These are phyloP conservation scores for Tauraco erythrolophus DNA, from an alignment of 2,113 vertebrate species.

Conservation along the genomic window DNA sequence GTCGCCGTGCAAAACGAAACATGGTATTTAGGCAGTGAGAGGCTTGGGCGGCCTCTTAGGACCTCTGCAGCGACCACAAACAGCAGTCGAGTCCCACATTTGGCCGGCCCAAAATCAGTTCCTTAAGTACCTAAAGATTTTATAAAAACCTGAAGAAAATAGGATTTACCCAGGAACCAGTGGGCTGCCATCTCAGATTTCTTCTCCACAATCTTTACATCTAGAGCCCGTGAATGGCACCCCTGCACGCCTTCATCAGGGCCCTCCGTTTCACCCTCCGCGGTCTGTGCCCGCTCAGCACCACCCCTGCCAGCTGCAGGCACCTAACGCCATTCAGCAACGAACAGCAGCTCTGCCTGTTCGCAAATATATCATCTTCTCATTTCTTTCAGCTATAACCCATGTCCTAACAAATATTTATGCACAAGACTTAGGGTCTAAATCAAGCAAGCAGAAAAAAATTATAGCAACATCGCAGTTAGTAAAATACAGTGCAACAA, in stretches of 20 bases:
- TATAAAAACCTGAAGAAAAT: not conserved
- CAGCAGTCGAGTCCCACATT: not conserved
- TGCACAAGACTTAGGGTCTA: not conserved
- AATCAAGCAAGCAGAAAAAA: not conserved
- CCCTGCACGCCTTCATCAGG: not conserved
- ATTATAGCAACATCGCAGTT: not conserved
- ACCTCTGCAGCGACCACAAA: not conserved
- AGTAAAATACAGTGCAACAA: not conserved
- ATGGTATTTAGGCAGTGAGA: not conserved
- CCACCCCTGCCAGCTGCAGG: not conserved
- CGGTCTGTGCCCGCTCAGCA: rapidly evolving
- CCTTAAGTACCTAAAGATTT: not conserved
- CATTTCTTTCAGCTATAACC: not conserved
- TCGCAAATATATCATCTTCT: not conserved
- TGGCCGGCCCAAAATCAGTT: not conserved
- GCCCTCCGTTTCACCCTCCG: not conserved
- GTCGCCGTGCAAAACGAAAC: not conserved
- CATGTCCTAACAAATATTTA: not conserved
- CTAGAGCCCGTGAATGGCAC: not conserved
- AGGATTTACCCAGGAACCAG: not conserved
- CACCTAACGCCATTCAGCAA: no score
- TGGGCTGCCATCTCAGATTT: not conserved
- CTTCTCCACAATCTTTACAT: not conserved
- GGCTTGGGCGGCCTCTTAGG: not conserved
- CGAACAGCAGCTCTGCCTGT: no score